phyloP scores from a whole-genome alignment of 2,888 invertebrate species.

The Dichetophora obliterata region DNA sequence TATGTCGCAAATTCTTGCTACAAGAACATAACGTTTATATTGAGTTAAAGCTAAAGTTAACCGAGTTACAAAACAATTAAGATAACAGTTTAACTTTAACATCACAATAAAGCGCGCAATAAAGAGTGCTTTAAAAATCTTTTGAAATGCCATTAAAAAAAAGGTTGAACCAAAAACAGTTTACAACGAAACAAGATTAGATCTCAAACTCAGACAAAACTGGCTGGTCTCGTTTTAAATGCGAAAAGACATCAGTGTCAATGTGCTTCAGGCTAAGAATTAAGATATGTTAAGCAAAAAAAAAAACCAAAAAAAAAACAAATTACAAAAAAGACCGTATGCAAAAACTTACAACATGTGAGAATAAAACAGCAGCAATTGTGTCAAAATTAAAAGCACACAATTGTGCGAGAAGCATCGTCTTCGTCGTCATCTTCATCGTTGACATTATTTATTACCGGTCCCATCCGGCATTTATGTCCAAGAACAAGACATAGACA shows the following conservation, averaged over 20 bases:
- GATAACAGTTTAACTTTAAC: background rate
- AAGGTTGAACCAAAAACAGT: background rate
- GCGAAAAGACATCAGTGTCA: background rate
- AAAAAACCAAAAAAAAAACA: background rate
- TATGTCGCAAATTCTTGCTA: too few species aligned
- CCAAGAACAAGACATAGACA: slow-evolving; percentile 8
- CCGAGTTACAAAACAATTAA: background rate
- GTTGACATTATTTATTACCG: slow-evolving; percentile 61
- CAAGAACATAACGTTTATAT: too few species aligned
- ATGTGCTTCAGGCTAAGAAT: background rate
- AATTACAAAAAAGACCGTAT: background rate
- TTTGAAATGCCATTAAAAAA: too few species aligned
- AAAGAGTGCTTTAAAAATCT: background rate
- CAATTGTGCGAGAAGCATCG: background rate
- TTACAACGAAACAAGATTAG: slow-evolving; percentile 5
- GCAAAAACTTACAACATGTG: background rate
- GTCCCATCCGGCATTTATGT: slow-evolving; percentile 55
- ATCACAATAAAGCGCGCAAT: background rate
- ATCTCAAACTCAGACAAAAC: background rate
- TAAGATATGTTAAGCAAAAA: too few species aligned
- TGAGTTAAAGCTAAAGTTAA: background rate
- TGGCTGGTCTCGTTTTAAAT: too few species aligned
- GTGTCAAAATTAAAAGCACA: slow-evolving; percentile 14
- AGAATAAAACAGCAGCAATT: background rate
- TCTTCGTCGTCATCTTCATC: background rate